phyloP scores from a whole-genome alignment of 2,797 vertebrate species.

The Paedocypris micromegethes region DNA sequence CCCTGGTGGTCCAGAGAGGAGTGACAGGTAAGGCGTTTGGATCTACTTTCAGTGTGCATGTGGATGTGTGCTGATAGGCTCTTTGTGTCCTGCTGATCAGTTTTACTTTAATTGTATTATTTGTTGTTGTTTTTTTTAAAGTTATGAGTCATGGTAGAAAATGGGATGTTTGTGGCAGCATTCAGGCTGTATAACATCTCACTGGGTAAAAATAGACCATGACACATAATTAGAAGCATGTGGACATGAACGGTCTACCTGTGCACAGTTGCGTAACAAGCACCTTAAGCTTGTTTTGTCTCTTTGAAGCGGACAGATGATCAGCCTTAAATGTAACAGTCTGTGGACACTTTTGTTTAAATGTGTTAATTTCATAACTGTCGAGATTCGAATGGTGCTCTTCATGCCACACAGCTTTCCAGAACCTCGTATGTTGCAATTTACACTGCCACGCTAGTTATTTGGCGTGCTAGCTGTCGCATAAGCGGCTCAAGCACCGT shows the following conservation, averaged over 20 bases:
- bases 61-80: neutral
- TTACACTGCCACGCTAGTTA: neutral
- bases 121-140: no score
- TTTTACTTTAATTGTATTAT: no score
- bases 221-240: slow-evolving; percentile 22
- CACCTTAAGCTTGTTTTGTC: neutral
- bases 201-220: slow-evolving; percentile 36
- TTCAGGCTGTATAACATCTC: slow-evolving; percentile 16
- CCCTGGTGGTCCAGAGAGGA: slow-evolving; percentile 90
- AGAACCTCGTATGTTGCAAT: slow-evolving; percentile 1
- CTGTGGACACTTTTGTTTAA: no score
- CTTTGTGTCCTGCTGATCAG: neutral
- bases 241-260: slow-evolving; percentile 13
- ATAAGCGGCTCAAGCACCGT: slow-evolving; percentile 12
- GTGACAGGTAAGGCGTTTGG: slow-evolving; percentile 77
- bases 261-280: slow-evolving; percentile 4
- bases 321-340: no score
- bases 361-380: no score
- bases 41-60: slow-evolving; percentile 36
- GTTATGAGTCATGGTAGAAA: slow-evolving; percentile 24
- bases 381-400: neutral
- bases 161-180: slow-evolving; percentile 5
- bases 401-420: slow-evolving; percentile 15
- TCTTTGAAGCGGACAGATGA: neutral
- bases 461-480: no score